Conservation (phyloP, 2,888 invertebrate species). For the Philhelius pedissequus region DNA sequence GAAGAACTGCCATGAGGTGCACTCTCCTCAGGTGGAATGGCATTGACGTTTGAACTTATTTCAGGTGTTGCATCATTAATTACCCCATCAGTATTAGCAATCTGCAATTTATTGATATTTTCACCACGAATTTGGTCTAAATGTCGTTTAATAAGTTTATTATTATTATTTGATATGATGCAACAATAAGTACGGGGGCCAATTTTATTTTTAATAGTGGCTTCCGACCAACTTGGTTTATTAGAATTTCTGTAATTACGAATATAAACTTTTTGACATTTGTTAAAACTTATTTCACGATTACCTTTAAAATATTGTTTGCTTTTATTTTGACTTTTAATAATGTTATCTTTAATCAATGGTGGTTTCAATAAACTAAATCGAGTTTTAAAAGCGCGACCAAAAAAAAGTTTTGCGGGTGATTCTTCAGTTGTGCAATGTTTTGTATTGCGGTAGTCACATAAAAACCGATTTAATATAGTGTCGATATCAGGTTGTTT, state of each 20-base stretch:
- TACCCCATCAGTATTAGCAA: background rate
- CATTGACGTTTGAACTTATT: background rate
- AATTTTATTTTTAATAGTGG: background rate
- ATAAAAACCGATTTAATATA: constrained; percentile 8
- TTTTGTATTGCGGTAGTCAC: constrained; percentile 8
- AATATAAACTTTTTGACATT: background rate
- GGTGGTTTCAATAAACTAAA: too few species aligned
- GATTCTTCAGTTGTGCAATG: constrained; percentile 12
- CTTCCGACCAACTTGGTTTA: background rate
- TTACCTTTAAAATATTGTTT: constrained; percentile 1
- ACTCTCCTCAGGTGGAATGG: background rate
- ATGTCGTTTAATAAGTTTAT: constrained; percentile 1
- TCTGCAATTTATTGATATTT: background rate
- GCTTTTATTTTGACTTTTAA: background rate
- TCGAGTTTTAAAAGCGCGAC: constrained; percentile 11
- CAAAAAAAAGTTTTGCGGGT: constrained; percentile 16
- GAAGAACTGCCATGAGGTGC: background rate
- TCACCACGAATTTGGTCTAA: background rate
- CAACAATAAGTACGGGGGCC: constrained; percentile 5
- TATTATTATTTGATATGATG: background rate
- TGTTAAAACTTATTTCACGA: background rate
- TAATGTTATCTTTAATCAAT: background rate
- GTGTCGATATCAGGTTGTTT: background rate
- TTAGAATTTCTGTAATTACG: constrained; percentile 2
- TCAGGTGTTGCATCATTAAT: background rate